Base-by-base conservation (phyloP, 1,140 invertebrate species). In the Bombus impatiens region DNA sequence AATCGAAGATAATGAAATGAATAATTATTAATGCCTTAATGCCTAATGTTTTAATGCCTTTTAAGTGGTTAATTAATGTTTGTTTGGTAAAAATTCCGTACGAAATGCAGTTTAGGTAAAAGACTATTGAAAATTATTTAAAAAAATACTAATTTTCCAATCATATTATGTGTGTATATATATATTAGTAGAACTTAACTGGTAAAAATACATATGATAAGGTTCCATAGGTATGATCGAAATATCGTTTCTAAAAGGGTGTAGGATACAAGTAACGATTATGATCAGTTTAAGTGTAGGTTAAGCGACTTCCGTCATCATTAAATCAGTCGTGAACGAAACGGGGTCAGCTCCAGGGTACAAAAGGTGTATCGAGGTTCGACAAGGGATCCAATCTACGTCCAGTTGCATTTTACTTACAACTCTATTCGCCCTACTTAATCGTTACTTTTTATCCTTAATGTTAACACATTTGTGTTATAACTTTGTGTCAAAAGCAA, bases 311-410 rank as follows among this genome's bases (percentile, higher is more conserved):
- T 72, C 28, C 40, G 71, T 72, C 71, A 72, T 28, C 40, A 42
- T 42, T 72, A 72, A 72, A 72, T 72, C 40, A 72, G 28, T 42
- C 40, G 12, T n/a, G 71, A 72, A 42, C 28, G 71, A 42, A 72
- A 72, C 71, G 40, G 71, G 40, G 71, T 72, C 71, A 72, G 40
- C 40, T 72, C 25, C 71, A n/a, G 28, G 71, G 25, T 72, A 72
- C 40, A 42, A 72, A 72, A 72, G 71, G 70, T 37, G 37, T 42
- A 72, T 72, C 37, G 37, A 28, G 28, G 71, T 42, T 42, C 71
- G 71, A 72, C 40, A 42, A 72, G 40, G 22, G 37, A 1, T 72
- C 71, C 40, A 72, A 72, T 72, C 42, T 72, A 42, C 28, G 37
- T n/a, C 6, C 71, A 42, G 40, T 72, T 42, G 37, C 25, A 28